Percentiles rank a stretch among this genome's conserved stretches.
phyloP scores from a whole-genome alignment of 2,888 invertebrate genomes.

The Ochropacha duplaris region DNA sequence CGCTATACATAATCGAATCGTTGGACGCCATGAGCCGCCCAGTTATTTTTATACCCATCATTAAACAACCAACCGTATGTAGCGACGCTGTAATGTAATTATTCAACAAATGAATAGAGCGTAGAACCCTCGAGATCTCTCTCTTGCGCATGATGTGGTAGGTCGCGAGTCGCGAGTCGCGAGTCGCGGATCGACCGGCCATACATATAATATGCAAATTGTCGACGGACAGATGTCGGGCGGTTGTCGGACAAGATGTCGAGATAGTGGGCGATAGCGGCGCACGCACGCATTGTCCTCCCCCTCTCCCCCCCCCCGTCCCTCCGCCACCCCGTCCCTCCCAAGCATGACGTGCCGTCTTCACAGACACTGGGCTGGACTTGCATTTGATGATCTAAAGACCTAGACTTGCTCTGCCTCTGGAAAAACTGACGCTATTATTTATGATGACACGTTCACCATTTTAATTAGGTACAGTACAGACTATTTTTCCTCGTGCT shows the following conservation, averaged over 20 bases:
- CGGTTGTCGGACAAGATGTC: constrained; percentile 23
- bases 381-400: not conserved
- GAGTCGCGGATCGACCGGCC: not conserved
- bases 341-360: not conserved
- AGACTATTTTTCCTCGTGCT: no score
- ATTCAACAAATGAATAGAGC: not conserved
- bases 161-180: not conserved
- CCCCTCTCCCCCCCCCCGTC: not conserved
- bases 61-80: not conserved
- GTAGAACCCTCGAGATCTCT: not conserved
- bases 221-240: constrained; percentile 20
- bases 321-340: not conserved
- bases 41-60: not conserved
- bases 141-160: not conserved
- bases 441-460: no score
- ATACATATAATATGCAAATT: constrained; percentile 9
- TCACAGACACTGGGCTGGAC: not conserved
- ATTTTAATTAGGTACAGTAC: no score
- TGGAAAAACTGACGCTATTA: no score
- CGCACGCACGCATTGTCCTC: constrained; percentile 6
- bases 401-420: not conserved
- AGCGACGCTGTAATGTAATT: not conserved
- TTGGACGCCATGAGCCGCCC: not conserved
- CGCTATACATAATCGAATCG: constrained; percentile 24
- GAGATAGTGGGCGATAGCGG: constrained; percentile 16